Conservation (phyloP, 1,140 invertebrate species). For the Tenebrio molitor region DNA sequence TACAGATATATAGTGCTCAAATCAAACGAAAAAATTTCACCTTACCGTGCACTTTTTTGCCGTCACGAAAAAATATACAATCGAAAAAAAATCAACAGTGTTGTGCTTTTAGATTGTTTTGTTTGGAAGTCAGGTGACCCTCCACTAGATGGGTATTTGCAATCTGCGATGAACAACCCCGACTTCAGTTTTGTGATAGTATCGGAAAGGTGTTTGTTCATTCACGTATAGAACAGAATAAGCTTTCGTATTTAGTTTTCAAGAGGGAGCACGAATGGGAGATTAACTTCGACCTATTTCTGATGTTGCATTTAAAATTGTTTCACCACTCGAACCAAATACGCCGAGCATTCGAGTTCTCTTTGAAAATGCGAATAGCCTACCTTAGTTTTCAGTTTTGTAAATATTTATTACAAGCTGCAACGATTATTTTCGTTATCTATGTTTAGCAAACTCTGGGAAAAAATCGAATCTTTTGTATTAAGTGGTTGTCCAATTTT, state of each 20-base stretch:
- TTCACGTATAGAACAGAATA: slow-evolving; percentile 9
- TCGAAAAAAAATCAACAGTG: not conserved
- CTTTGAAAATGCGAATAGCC: slow-evolving; percentile 35
- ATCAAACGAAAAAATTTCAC: not conserved
- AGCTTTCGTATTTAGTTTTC: not conserved
- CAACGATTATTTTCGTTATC: slow-evolving; percentile 34
- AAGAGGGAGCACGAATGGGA: slow-evolving; percentile 16
- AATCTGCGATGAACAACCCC: slow-evolving; percentile 29
- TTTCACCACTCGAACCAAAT: not conserved
- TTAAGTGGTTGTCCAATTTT: slow-evolving; percentile 11
- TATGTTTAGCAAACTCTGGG: slow-evolving; percentile 30
- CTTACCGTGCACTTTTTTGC: not conserved
- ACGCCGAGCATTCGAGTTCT: slow-evolving; percentile 17
- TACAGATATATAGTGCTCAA: not conserved
- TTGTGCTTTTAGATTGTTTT: slow-evolving; percentile 12
- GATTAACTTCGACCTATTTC: not conserved
- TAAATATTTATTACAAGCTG: slow-evolving; percentile 38
- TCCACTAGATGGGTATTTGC: slow-evolving; percentile 4
- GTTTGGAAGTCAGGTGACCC: slow-evolving; percentile 7
- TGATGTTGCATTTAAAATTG: not conserved
- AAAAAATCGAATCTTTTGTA: slow-evolving; percentile 18
- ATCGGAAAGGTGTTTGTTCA: slow-evolving; percentile 28
- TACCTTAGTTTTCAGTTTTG: slow-evolving; percentile 34
- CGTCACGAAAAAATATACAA: not conserved
- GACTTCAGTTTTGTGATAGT: slow-evolving; percentile 41